Conservation (phyloP, 2,113 vertebrate species). For the Eublepharis macularius region DNA sequence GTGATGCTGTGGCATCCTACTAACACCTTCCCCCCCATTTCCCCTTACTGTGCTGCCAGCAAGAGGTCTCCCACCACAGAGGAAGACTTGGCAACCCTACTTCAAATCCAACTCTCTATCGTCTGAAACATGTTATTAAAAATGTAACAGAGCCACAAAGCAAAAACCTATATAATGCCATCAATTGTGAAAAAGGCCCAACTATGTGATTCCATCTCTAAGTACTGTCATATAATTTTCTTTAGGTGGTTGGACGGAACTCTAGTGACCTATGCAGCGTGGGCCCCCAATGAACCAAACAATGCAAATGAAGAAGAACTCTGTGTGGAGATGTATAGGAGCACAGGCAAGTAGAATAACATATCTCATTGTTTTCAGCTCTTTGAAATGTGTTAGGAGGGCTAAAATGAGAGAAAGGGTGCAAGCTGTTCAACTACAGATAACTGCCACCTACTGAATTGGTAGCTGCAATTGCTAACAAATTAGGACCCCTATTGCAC, state of each 20-base stretch:
- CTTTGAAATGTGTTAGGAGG: neutral
- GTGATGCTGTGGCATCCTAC: too few species aligned
- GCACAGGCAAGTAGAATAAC: conserved; percentile 79
- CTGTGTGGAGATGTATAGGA: conserved; percentile 88
- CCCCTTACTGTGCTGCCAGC: too few species aligned
- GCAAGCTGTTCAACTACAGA: too few species aligned
- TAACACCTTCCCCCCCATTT: too few species aligned
- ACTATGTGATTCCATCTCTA: neutral
- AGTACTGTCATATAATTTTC: conserved; percentile 30
- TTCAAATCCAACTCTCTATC: too few species aligned
- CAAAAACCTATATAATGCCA: too few species aligned
- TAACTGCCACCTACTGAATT: neutral
- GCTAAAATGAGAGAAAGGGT: neutral
- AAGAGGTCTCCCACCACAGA: too few species aligned
- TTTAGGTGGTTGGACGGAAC: conserved; percentile 91
- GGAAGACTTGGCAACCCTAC: too few species aligned
- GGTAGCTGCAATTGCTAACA: neutral
- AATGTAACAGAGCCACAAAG: too few species aligned
- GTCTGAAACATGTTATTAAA: too few species aligned
- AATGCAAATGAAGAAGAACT: conserved; percentile 97
- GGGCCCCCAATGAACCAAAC: conserved; percentile 92
- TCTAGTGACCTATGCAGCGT: conserved; percentile 84
- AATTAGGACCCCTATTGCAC: neutral
- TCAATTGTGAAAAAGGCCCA: neutral
- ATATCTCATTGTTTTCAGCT: neutral